Evolutionary conservation across 2,797 vertebrate genomes (phyloP).

Genomic region (Crypturellus tataupa): DNA sequence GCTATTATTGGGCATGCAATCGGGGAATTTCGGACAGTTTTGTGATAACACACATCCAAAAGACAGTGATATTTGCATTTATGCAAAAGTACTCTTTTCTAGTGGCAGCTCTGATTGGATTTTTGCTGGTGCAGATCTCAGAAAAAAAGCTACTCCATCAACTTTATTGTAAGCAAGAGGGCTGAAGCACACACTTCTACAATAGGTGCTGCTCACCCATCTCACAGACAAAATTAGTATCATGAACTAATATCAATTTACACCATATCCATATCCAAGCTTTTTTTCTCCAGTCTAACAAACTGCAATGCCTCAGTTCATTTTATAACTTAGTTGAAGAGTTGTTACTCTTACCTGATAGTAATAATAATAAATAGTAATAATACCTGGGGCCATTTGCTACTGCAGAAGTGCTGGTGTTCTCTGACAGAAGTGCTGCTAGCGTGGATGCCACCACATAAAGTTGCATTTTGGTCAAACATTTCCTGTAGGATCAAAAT

Average conservation of each 20-base stretch:
- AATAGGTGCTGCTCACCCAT: not conserved
- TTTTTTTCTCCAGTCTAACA: not conserved
- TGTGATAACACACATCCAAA: not conserved
- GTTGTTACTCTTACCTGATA: too few species aligned
- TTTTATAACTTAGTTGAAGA: too few species aligned
- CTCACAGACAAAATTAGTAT: not conserved
- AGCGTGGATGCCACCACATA: not conserved
- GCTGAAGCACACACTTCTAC: not conserved
- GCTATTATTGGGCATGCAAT: not conserved
- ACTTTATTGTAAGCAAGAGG: not conserved
- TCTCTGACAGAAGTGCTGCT: not conserved
- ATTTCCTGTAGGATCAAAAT: not conserved
- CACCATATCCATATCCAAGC: not conserved
- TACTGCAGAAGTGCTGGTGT: not conserved
- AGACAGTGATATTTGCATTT: not conserved
- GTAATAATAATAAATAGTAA: too few species aligned
- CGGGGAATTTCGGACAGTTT: not conserved
- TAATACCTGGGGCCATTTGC: not conserved
- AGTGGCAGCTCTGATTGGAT: not conserved
- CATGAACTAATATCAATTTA: not conserved
- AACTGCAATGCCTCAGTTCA: not conserved
- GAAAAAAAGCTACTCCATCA: not conserved
- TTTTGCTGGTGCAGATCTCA: not conserved
- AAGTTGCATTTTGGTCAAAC: not conserved
- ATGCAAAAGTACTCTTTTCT: not conserved